Evolutionary conservation across 2,888 invertebrate genomes (phyloP), one percentile per base, ranked within the genome.

Genomic region (Dicyrtoma fusca): DNA sequence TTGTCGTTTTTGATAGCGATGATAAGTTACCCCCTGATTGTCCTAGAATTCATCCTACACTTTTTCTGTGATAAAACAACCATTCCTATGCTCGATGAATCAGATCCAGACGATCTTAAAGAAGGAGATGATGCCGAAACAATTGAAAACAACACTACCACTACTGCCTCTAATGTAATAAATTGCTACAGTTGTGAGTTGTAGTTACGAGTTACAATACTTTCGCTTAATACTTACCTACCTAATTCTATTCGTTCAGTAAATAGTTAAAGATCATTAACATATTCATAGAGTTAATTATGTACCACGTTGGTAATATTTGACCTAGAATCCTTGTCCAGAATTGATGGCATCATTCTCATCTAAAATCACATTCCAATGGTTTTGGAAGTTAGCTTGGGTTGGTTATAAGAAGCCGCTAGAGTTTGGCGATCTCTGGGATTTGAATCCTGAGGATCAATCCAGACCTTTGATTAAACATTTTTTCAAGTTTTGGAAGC

Each of bases 381-480:
- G 87, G 87, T 86, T 88, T 79, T 86, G 86, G 73, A 76, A 82
- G 4, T 76, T 87, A 75, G 84, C 86, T 8, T 83, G 84, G 75
- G 82, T 82, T 57, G 87, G 87, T 1, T 87, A 84, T 81, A 83
- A 83, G 68, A 83, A 84, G 65, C 84, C 87, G 0, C 80, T 89
- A 72, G 84, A 82, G 47, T 81, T 82, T 51, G 82, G 83, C 19
- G 87, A 88, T 79, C 81, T 88, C 59, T 88, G 86, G 86, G 82
- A 85, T 47, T 81, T 88, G 73, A 86, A 86, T 74, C 81, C 82
- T 1, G 81, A 82, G 17, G 84, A 86, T 77, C 82, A 81, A 53
- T 83, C 83, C 47, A 76, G 74, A 42, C 74, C 76, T 57, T 80
- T 85, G 34, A 81, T 83, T 11, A 82, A 83, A 1, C 71, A 73